These are phyloP conservation scores for Diogma glabrata DNA, from an alignment of 2,888 invertebrate genomes.

Conservation along the genomic window DNA sequence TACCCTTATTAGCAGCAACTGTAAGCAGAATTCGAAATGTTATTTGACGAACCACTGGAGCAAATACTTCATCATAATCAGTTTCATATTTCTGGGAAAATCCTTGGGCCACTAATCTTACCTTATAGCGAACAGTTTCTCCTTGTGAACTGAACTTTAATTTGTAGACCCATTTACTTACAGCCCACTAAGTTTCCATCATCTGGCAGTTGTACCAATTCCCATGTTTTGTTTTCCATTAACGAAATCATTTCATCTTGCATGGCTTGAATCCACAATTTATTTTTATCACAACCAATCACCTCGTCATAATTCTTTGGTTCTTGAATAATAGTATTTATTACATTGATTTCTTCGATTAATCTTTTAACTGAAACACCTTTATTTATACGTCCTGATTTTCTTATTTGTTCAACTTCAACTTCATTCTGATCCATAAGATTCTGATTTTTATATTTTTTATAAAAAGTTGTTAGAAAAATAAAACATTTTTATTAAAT, in stretches of 20 bases:
- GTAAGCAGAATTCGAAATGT: conserved; percentile 18
- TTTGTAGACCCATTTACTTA: neutral
- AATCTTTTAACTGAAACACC: neutral
- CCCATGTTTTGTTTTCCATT: conserved; percentile 19
- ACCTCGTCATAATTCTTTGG: neutral
- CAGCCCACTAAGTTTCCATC: conserved; percentile 6
- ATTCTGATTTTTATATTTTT: too few relatives aligned
- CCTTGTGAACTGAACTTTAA: neutral
- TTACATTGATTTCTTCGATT: neutral
- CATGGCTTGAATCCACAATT: conserved; percentile 21
- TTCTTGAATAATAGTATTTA: neutral
- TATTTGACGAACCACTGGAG: conserved; percentile 3
- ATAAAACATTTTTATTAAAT: too few relatives aligned
- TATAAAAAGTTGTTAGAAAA: too few relatives aligned
- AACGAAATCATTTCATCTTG: conserved; percentile 20
- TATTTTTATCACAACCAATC: neutral
- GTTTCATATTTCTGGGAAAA: neutral
- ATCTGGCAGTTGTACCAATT: neutral
- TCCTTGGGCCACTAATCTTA: neutral
- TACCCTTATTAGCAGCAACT: too few relatives aligned
- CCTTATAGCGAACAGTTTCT: conserved; percentile 8
- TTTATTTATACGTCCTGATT: neutral
- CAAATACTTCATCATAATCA: neutral
- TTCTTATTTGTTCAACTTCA: neutral
- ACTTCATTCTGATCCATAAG: too few relatives aligned